These are phyloP conservation scores for Rhinatrema bivittatum DNA, from an alignment of 2,797 vertebrate genomes.

Conservation along the genomic window DNA sequence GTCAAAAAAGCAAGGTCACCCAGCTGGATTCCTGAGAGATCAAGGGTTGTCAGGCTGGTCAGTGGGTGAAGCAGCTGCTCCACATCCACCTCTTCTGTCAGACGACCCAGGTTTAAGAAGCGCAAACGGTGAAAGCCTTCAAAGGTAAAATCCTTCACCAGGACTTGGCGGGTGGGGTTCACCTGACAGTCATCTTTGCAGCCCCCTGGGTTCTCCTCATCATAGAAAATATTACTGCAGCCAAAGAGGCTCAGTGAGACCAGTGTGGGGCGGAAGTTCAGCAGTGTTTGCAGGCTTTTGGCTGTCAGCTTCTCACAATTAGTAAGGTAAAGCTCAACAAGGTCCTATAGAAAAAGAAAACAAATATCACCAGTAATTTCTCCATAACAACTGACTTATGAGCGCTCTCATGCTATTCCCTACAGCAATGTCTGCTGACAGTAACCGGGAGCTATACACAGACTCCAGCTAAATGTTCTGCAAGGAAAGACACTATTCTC, in stretches of 20 bases:
- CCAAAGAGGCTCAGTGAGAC: constrained; percentile 91
- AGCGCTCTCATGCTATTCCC: too few relatives aligned
- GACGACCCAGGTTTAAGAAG: constrained; percentile 82
- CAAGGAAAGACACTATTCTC: constrained; percentile 7
- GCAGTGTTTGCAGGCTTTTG: constrained; percentile 81
- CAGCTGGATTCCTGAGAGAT: constrained; percentile 82
- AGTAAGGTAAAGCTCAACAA: constrained; percentile 89
- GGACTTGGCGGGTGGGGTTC: constrained; percentile 70
- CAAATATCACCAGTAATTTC: not conserved
- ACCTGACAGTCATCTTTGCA: constrained; percentile 70
- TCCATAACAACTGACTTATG: too few relatives aligned
- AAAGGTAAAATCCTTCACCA: constrained; percentile 86
- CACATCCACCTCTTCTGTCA: constrained; percentile 75
- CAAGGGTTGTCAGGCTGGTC: constrained; percentile 72
- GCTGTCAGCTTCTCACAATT: constrained; percentile 87
- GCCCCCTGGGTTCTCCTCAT: constrained; percentile 75
- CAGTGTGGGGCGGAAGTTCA: constrained; percentile 78
- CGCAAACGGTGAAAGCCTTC: constrained; percentile 85
- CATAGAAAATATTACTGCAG: constrained; percentile 83
- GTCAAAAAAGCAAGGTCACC: constrained; percentile 74
- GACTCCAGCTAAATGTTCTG: too few relatives aligned
- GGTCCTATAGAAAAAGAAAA: constrained; percentile 61
- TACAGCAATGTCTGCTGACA: too few relatives aligned
- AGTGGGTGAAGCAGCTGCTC: constrained; percentile 80
- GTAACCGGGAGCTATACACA: too few relatives aligned